Evolutionary conservation across 2,797 vertebrate genomes (phyloP).

Genomic region (Pipistrellus pipistrellus): DNA sequence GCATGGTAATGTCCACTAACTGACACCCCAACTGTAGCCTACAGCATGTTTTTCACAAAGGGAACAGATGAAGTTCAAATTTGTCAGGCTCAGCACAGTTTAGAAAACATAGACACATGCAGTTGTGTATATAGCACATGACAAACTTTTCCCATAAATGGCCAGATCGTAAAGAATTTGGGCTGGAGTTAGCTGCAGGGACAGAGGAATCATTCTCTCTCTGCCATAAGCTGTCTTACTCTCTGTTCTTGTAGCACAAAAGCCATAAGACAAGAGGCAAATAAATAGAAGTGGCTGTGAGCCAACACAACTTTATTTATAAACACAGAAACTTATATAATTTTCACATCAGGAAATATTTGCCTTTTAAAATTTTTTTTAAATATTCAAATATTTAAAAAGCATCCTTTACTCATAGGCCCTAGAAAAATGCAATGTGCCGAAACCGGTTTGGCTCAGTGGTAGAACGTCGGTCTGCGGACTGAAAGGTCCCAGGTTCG

Average conservation of each 20-base stretch:
- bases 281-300: background rate
- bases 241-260: background rate
- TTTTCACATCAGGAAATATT: slow-evolving; percentile 22
- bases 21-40: too few species aligned
- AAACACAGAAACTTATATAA: background rate
- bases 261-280: background rate
- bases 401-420: background rate
- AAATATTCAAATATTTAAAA: background rate
- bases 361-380: background rate
- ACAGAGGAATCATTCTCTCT: background rate
- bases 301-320: background rate
- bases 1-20: slow-evolving; percentile 89
- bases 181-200: background rate
- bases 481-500: too few species aligned
- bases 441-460: too few species aligned
- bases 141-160: background rate
- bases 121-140: too few species aligned
- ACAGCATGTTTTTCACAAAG: background rate
- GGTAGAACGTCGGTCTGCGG: too few species aligned
- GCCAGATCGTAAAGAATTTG: background rate
- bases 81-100: background rate
- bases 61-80: background rate
- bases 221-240: background rate
- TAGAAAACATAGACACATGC: background rate
- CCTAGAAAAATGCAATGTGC: background rate